Evolutionary conservation across 2,888 invertebrate genomes (phyloP).

Genomic region (Caenorhabditis uteleia): DNA sequence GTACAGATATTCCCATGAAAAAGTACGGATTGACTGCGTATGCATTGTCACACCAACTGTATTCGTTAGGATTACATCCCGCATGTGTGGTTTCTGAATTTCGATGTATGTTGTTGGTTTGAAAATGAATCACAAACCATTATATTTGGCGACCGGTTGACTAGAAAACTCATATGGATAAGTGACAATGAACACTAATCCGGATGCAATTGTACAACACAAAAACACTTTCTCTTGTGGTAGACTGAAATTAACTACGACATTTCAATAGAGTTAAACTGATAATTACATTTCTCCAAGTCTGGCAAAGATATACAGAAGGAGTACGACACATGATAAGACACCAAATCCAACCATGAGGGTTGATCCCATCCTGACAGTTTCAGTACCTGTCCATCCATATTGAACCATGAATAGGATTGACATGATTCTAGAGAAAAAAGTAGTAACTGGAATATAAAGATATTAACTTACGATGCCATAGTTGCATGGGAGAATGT

Average conservation of each 20-base stretch:
- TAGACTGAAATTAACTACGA: conserved; percentile 12
- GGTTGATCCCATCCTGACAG: conserved; percentile 25
- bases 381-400: conserved; percentile 39
- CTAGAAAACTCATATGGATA: conserved; percentile 30
- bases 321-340: conserved; percentile 16
- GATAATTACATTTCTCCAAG: conserved; percentile 33
- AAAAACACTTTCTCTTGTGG: conserved; percentile 32
- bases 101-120: neutral
- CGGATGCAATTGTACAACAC: conserved; percentile 15
- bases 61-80: conserved; percentile 37
- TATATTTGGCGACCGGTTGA: conserved; percentile 20
- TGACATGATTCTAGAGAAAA: conserved; percentile 22
- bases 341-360: conserved; percentile 27
- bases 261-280: neutral
- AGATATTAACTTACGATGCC: conserved; percentile 20
- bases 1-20: conserved; percentile 11
- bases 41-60: conserved; percentile 38
- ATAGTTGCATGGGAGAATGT: conserved; percentile 35
- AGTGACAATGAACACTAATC: conserved; percentile 26
- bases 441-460: neutral
- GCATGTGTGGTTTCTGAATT: conserved; percentile 36
- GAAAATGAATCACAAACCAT: conserved; percentile 7
- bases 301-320: conserved; percentile 32
- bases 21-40: conserved; percentile 26
- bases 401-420: conserved; percentile 38